A percentile compares a stretch with the other conserved stretches of the same genome.
These are phyloP conservation scores for Pipra filicauda DNA, from an alignment of 2,113 vertebrate genomes.

Conservation along the genomic window DNA sequence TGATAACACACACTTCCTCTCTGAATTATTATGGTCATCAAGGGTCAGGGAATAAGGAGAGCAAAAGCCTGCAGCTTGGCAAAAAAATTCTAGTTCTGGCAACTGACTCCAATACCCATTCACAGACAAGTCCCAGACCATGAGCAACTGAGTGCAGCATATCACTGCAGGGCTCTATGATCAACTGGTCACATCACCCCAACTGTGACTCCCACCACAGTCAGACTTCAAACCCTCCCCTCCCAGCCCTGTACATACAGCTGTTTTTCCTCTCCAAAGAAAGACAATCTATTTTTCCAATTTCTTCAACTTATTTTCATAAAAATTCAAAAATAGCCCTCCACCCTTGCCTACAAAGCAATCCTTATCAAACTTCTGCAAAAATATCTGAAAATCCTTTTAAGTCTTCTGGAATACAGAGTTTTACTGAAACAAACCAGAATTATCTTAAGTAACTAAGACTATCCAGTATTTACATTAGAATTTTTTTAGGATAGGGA, in stretches of 20 bases:
- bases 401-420: background rate
- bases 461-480: background rate
- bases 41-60: background rate
- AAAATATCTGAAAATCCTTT: background rate
- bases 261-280: background rate
- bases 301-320: background rate
- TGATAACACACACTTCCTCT: background rate
- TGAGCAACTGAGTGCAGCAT: background rate
- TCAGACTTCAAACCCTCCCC: background rate
- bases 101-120: background rate
- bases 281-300: background rate
- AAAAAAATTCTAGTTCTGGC: background rate
- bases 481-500: background rate
- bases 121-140: background rate
- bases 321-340: background rate
- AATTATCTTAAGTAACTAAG: background rate
- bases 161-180: background rate
- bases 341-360: background rate
- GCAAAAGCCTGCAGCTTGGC: background rate
- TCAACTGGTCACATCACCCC: accelerated
- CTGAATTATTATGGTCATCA: background rate
- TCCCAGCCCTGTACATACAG: background rate
- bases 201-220: background rate
- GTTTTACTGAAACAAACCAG: background rate
- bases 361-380: background rate